Evolutionary conservation across 1,140 invertebrate species (phyloP), one percentile per base, ranked within the genome.

Genomic region (Vanessa atalanta): DNA sequence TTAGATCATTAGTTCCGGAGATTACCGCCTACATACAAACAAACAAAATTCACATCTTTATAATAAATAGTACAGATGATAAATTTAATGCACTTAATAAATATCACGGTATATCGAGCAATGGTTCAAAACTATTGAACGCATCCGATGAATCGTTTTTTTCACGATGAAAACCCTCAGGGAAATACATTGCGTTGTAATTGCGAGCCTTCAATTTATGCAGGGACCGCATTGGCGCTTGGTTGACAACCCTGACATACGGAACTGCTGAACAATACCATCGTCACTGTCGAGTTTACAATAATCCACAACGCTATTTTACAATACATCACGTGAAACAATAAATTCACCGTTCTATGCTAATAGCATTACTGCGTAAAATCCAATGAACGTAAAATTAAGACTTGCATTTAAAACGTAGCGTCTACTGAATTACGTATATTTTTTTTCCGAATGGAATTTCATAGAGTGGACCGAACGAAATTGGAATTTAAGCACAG

Each of bases 131-230:
- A 76, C 37, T 84, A 85, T 85, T 82, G 81, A 78, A 82, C 78
- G 83, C 60, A 76, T 64, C 73, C 76, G 80, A 85, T 84, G 84
- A 86, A 85, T 84, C 79, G 85, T 88, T 65, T 91, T 20, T 88
- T 89, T 82, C 77, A 68, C 80, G 79, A 80, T 83, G 79, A 88
- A 88, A 87, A 79, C 81, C 88, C 89, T 85, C 76, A 84, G 88
- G 86, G 85, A 89, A 89, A 89, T 88, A 84, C 79, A 43, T 43
- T 43, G 74, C 84, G 79, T 84, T 85, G 83, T 80, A 81, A 82
- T 73, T 83, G 81, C 78, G 85, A 87, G 83, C 81, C 84, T 86
- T 87, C 85, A 89, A 90, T 90, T 91, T 91, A 89, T 91, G 88
- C 87, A 86, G 37, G 70, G 72, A 79, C 82, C 79, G 85, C 78